A percentile compares a stretch with the other conserved stretches of the same genome.
Evolutionary conservation across 2,888 invertebrate genomes (phyloP).

Genomic region (Spodoptera littoralis): DNA sequence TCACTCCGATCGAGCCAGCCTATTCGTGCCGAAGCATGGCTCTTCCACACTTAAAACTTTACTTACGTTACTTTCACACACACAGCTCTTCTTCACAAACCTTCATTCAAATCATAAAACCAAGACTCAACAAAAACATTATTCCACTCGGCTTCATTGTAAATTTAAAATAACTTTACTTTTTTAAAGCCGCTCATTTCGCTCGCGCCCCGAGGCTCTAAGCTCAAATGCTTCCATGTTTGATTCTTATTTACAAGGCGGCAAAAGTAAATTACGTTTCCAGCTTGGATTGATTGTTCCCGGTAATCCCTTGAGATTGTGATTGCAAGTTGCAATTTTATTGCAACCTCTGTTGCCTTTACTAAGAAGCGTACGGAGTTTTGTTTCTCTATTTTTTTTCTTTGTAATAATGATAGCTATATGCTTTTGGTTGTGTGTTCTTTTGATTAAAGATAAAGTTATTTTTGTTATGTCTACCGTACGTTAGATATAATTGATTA

Average conservation of each 20-base stretch:
- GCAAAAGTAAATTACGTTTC: slow-evolving; percentile 79
- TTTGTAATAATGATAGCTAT: slow-evolving; percentile 6
- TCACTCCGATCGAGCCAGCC: too few relatives aligned
- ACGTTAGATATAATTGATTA: too few relatives aligned
- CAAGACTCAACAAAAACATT: slow-evolving; percentile 5
- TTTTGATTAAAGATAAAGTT: neutral
- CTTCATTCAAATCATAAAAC: too few relatives aligned
- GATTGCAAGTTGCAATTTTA: slow-evolving; percentile 75
- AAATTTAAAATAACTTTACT: slow-evolving; percentile 38
- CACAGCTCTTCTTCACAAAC: too few relatives aligned
- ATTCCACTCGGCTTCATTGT: slow-evolving; percentile 14
- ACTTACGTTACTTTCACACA: too few relatives aligned
- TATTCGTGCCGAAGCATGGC: too few relatives aligned
- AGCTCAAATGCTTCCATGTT: slow-evolving; percentile 63
- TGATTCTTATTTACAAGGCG: slow-evolving; percentile 79
- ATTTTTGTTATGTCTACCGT: too few relatives aligned
- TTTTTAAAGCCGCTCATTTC: slow-evolving; percentile 49
- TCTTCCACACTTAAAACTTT: too few relatives aligned
- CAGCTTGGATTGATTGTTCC: slow-evolving; percentile 78
- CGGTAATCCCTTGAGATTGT: slow-evolving; percentile 70
- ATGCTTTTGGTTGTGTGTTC: neutral
- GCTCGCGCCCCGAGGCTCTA: slow-evolving; percentile 40
- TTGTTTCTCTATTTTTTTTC: neutral
- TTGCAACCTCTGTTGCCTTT: slow-evolving; percentile 60
- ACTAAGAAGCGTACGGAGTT: slow-evolving; percentile 41